Base-by-base conservation (phyloP, 2,797 vertebrate genomes). In the Chrosomus eos region DNA sequence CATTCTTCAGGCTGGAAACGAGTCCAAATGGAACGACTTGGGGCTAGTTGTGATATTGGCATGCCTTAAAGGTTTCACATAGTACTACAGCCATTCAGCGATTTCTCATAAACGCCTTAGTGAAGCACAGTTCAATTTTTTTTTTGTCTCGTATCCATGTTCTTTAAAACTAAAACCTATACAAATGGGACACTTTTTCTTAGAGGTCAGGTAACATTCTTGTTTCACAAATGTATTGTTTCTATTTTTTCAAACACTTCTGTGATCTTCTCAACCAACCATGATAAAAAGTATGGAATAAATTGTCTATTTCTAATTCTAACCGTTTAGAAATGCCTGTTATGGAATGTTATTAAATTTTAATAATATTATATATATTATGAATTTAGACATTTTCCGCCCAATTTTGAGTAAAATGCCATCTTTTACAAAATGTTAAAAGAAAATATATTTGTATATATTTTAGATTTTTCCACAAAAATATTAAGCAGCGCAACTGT, bases 1-100 rank as follows among this genome's bases (percentile, higher is more conserved):
- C 21, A 84, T 81, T 88, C 87, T 84, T 89, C 71, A 75, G 78
- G 36, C 86, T 58, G 21, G 58, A 86, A 91, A 68, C 89, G 78
- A 74, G 85, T 81, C 80, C 68, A 68, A 89, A 83, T 73, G 11
- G 68, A 81, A 83, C 51, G 28, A 51, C 84, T 86, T 21, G 84
- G 83, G 66, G 72, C 68, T 84, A 23, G 64, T 73, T 64, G 62
- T 83, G 62, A 87, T 74, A 64, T 67, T 78, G 67, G 80, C 23
- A n/a, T 62, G 72, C 40, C 23, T 84, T 10, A 79, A 60, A 78
- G 18, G 66, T 64, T 84, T 72, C 67, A 51, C 75, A 33, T 33
- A 45, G 64, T 23, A 51, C 36, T 77, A 19, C 8, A 16, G 16
- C 60, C 64, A 76, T 77, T 84, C 33, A 64, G n/a, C 1, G 9